Percentiles rank a stretch among this genome's conserved stretches.
Evolutionary conservation across 2,113 vertebrate species (phyloP).

Genomic region (Podarcis cretensis): DNA sequence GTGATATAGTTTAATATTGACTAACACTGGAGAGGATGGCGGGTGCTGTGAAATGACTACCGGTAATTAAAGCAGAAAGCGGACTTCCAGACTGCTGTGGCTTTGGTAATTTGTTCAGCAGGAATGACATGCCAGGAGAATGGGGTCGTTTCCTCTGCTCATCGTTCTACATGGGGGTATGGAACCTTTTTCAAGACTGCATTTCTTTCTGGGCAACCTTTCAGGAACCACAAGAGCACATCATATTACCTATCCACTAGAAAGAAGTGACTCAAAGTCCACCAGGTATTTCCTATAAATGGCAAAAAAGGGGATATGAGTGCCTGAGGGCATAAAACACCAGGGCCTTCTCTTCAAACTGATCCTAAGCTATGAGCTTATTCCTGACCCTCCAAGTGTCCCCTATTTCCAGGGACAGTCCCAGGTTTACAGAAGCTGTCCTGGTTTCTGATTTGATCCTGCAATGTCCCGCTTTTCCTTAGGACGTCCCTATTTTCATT

Average conservation of each 20-base stretch:
- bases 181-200: no score
- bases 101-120: not conserved
- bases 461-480: no score
- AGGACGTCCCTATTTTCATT: no score
- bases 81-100: not conserved
- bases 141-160: not conserved
- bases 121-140: not conserved
- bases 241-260: not conserved
- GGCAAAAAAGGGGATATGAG: no score
- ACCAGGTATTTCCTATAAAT: not conserved
- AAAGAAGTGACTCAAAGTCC: not conserved
- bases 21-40: not conserved
- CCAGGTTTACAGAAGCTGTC: no score
- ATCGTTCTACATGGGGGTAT: not conserved
- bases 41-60: no score
- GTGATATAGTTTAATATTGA: not conserved
- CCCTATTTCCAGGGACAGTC: no score
- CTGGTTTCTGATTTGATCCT: no score
- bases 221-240: not conserved
- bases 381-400: not conserved
- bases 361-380: not conserved
- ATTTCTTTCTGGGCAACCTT: no score
- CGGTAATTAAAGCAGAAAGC: not conserved
- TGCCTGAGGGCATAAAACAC: not conserved
- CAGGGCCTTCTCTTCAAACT: not conserved